These are phyloP conservation scores for Anoplophora glabripennis DNA, from an alignment of 1,140 invertebrate species.

Conservation along the genomic window DNA sequence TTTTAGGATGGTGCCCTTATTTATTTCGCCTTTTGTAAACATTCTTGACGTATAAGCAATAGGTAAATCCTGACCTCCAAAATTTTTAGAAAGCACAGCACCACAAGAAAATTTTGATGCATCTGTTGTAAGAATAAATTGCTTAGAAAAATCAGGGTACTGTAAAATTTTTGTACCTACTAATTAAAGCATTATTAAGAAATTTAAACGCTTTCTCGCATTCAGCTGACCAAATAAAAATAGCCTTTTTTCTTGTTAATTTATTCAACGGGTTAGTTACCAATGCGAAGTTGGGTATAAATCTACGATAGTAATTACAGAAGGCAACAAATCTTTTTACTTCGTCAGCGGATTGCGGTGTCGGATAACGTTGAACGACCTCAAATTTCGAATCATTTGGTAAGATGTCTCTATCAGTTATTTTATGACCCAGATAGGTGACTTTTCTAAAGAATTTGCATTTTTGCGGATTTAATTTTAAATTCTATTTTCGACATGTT, in stretches of 20 bases:
- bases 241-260: not conserved
- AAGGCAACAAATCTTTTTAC: too few species aligned
- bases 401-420: slow-evolving; percentile 17
- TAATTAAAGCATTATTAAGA: not conserved
- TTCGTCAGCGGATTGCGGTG: too few species aligned
- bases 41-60: not conserved
- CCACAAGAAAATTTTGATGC: too few species aligned
- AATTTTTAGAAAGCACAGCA: not conserved
- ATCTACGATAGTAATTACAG: too few species aligned
- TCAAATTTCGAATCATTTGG: slow-evolving; percentile 39
- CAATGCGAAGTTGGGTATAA: slow-evolving; percentile 35
- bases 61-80: not conserved
- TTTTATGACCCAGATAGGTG: slow-evolving; percentile 3
- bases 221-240: not conserved
- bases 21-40: not conserved
- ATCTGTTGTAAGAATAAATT: slow-evolving; percentile 15
- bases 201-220: slow-evolving; percentile 2
- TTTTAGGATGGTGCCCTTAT: slow-evolving; percentile 9
- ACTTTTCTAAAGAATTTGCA: slow-evolving; percentile 7
- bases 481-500: slow-evolving; percentile 5
- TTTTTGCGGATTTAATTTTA: slow-evolving; percentile 16
- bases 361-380: slow-evolving; percentile 33
- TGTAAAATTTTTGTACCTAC: slow-evolving; percentile 8
- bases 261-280: not conserved
- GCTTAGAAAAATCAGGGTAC: too few species aligned